Base-by-base conservation (phyloP, 2,888 invertebrate species). In the Lithophane semibrunnea region DNA sequence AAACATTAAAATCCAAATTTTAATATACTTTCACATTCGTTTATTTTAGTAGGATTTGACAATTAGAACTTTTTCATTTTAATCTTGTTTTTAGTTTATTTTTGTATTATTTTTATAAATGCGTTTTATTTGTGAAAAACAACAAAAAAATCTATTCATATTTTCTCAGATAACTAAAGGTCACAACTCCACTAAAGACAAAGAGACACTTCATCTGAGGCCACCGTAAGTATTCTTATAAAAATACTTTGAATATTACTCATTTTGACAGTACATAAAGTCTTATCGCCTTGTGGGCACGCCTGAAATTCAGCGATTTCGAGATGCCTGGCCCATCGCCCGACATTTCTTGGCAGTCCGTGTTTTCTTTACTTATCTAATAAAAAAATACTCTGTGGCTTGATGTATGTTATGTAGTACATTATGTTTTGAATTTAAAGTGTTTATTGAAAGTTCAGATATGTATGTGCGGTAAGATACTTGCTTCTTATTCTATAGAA, bases 331-430 rank as follows among this genome's bases (percentile, higher is more conserved):
- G 87, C 89, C 58, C 5, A 24, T 0, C 65, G 89, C 87, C 89
- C 86, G 69, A 58, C 52, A 80, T 87, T 83, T 83, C 80, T 88
- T 88, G 89, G 89, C 87, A 83, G 52, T 24, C 16, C 10, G 1
- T 56, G 67, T 71, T 58, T 83, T 77, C 37, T 66, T 61, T 69
- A 82, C 77, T 83, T 77, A 75, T 56, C 49, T n/a, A n/a, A n/a
- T n/a, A n/a, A n/a, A n/a, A n/a, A n/a, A 66, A 61, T 61, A 72
- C 52, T 77, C 37, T 24, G 18, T 64, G 42, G 42, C 13, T 68
- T 63, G 16, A 42, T 71, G 44, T 52, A 52, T 44, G 1, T 8
- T 79, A 37, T 52, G 21, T 18, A 44, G 29, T 5, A 37, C 21
- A 54, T 64, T 67, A 60, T 67, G 63, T 64, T 66, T 44, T 61